Conservation (phyloP, 2,888 invertebrate species). For the Empis livida region DNA sequence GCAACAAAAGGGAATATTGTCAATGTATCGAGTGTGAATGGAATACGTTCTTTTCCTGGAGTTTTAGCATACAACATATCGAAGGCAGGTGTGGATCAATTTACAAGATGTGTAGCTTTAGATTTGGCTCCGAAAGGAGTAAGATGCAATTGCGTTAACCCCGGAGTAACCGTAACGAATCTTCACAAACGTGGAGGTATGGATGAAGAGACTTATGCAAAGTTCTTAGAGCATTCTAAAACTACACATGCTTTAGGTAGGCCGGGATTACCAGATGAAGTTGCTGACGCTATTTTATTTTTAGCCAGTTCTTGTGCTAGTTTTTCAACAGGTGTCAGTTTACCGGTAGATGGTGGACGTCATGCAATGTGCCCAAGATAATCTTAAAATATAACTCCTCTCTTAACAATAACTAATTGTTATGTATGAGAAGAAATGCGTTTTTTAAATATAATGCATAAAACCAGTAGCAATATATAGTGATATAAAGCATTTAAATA, state of each 20-base stretch:
- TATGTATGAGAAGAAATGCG: too few species aligned
- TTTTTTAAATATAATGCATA: too few species aligned
- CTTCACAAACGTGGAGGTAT: constrained; percentile 79
- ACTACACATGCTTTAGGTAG: constrained; percentile 87
- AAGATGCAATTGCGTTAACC: constrained; percentile 84
- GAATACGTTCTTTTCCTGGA: constrained; percentile 78
- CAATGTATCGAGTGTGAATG: constrained; percentile 91
- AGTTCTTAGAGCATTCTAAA: constrained; percentile 72
- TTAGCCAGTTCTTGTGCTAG: constrained; percentile 78
- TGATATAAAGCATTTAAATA: too few species aligned
- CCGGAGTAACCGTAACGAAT: constrained; percentile 78
- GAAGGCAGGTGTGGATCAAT: constrained; percentile 88
- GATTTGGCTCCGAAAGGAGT: constrained; percentile 73
- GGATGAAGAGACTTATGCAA: constrained; percentile 63
- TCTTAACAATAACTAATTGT: too few species aligned
- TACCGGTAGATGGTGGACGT: constrained; percentile 91
- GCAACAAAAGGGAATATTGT: constrained; percentile 82
- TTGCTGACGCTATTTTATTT: constrained; percentile 82
- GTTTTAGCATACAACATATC: constrained; percentile 86
- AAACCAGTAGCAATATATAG: too few species aligned
- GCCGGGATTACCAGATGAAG: constrained; percentile 71
- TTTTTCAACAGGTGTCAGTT: constrained; percentile 77
- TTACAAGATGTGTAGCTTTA: constrained; percentile 83
- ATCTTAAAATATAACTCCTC: too few species aligned
- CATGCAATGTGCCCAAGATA: constrained; percentile 82